Percentiles rank a stretch among this genome's conserved stretches.
Conservation (phyloP, 2,888 invertebrate genomes). For the Tinea trinotella region DNA sequence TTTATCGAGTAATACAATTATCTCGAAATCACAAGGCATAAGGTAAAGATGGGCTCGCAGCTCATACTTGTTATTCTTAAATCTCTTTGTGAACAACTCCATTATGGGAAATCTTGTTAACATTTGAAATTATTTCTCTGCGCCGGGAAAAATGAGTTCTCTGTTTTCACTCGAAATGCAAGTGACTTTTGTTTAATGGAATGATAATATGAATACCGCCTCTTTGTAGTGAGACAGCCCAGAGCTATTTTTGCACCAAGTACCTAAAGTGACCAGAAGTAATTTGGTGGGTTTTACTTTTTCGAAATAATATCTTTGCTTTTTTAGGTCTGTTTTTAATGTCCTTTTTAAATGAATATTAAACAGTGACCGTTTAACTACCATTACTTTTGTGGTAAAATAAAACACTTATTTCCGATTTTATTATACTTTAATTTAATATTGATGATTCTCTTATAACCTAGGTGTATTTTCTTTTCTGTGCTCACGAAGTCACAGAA, state of each 20-base stretch:
- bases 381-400: background rate
- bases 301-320: slow-evolving; percentile 9
- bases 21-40: slow-evolving; percentile 39
- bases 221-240: slow-evolving; percentile 56
- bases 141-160: slow-evolving; percentile 66
- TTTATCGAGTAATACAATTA: slow-evolving; percentile 42
- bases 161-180: slow-evolving; percentile 69
- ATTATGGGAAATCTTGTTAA: slow-evolving; percentile 69
- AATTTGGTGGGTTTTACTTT: slow-evolving; percentile 5
- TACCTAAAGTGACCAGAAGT: slow-evolving; percentile 16
- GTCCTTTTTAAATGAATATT: slow-evolving; percentile 14
- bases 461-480: too few relatives aligned
- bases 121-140: slow-evolving; percentile 69
- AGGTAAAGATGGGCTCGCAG: slow-evolving; percentile 30
- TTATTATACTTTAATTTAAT: slow-evolving; percentile 2
- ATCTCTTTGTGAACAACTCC: slow-evolving; percentile 65
- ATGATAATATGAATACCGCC: slow-evolving; percentile 69
- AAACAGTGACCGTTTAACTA: slow-evolving; percentile 6
- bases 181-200: slow-evolving; percentile 73
- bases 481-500: background rate
- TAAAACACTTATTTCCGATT: slow-evolving; percentile 2
- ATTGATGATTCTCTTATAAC: background rate
- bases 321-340: slow-evolving; percentile 17
- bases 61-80: slow-evolving; percentile 65
- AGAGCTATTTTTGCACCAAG: slow-evolving; percentile 10